A percentile compares a stretch with the other conserved stretches of the same genome.
Conservation (phyloP, 2,888 invertebrate genomes). For the Neuroscelio doddi region DNA sequence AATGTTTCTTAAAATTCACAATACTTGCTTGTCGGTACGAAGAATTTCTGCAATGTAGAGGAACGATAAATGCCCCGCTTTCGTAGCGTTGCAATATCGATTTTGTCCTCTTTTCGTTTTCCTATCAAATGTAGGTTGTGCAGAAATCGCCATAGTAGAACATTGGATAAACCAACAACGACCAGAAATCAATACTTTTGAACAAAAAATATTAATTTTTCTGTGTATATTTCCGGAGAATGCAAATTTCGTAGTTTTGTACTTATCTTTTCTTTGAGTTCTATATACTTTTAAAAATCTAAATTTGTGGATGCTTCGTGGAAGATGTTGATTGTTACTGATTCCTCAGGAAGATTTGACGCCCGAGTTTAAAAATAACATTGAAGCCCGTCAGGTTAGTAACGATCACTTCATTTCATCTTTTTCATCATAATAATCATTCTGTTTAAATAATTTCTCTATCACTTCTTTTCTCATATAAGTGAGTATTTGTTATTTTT, state of each 20-base stretch:
- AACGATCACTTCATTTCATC: conserved; percentile 51
- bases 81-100: conserved; percentile 47
- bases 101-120: conserved; percentile 46
- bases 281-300: conserved; percentile 27
- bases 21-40: conserved; percentile 31
- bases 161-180: conserved; percentile 18
- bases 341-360: conserved; percentile 66
- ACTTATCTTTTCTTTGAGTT: conserved; percentile 13
- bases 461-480: not conserved
- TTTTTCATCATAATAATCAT: too few relatives aligned
- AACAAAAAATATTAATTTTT: too few relatives aligned
- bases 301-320: conserved; percentile 54
- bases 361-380: conserved; percentile 64
- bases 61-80: conserved; percentile 38
- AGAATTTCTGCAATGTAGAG: conserved; percentile 25
- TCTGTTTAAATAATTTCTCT: too few relatives aligned
- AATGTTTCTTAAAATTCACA: conserved; percentile 12
- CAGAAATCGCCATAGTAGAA: conserved; percentile 45
- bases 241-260: not conserved
- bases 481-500: not conserved
- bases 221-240: not conserved
- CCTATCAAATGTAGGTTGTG: conserved; percentile 52
- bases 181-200: too few relatives aligned
- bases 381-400: conserved; percentile 66
- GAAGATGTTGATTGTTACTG: conserved; percentile 64